A percentile compares a stretch with the other conserved stretches of the same genome.
These are phyloP conservation scores for Xestia xanthographa DNA, from an alignment of 2,888 invertebrate species.

Conservation along the genomic window DNA sequence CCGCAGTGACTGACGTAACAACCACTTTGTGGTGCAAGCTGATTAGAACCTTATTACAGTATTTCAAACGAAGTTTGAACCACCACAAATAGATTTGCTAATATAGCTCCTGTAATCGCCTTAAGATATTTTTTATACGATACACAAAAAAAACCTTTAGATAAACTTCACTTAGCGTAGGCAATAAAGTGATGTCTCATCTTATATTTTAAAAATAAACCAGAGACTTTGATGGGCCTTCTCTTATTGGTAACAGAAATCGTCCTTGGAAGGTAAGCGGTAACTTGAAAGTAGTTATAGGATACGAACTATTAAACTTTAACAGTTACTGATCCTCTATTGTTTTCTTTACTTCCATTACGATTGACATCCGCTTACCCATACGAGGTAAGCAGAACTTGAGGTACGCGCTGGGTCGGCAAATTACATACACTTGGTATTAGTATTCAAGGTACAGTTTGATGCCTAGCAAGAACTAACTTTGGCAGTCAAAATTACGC, in stretches of 20 bases:
- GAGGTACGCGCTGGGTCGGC: constrained; percentile 17
- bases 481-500: constrained; percentile 34
- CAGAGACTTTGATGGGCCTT: neutral
- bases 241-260: neutral
- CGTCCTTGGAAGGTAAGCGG: neutral
- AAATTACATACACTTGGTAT: constrained; percentile 23
- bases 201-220: neutral
- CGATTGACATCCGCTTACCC: constrained; percentile 1
- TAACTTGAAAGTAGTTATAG: neutral
- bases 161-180: neutral
- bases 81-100: too few species aligned
- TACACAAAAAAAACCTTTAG: too few species aligned
- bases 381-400: neutral
- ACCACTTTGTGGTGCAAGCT: too few species aligned
- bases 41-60: too few species aligned
- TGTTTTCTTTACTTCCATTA: constrained; percentile 28
- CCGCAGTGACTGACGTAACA: too few species aligned
- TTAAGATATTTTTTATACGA: neutral
- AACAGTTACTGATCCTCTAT: constrained; percentile 11
- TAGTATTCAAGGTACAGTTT: constrained; percentile 41
- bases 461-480: constrained; percentile 28
- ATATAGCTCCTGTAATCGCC: too few species aligned
- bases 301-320: constrained; percentile 1
- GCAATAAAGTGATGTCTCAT: neutral
- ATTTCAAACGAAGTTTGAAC: too few species aligned